Base-by-base conservation (phyloP, 2,113 vertebrate species). In the Tor tambroides region DNA sequence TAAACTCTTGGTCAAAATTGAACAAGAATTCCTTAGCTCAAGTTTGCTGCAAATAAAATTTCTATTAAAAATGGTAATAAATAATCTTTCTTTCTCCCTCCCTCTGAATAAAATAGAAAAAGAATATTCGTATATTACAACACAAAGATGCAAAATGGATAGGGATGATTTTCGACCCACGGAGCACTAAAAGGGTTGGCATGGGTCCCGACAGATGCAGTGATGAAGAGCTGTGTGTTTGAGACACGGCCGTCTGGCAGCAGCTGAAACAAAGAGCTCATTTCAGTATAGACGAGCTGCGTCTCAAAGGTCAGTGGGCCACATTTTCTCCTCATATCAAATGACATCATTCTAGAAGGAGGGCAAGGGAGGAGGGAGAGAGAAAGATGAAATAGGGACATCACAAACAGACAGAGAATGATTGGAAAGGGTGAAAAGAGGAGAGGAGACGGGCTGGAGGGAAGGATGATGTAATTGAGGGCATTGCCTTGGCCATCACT, bases 231-330 rank as follows among this genome's bases (percentile, higher is more conserved):
- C 56, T 41, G 17, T 75, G 80, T 86, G 85, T 88, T 85, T 75
- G 63, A 85, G 61, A 88, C 30, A 54, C 3, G 7, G 9, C 26
- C 67, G 87, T 85, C 89, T 89, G 85, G 91, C 84, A 91, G 88
- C 81, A 63, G 88, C 90, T 59, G 76, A 92, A 91, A 95, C 94
- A 95, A 94, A 94, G 93, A 82, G 88, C 88, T 87, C 17, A 87
- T 87, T 94, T 95, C 91, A 94, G 90, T 38, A 23, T 72, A 75
- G 71, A 85, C 84, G 89, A 79, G 90, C 89, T 92, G 92, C 92
- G 92, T 91, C 89, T 89, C 91, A 72, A 86, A 91, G 94, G 94
- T 94, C 95, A 95, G 91, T 91, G 91, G 93, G 93, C 91, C 92
- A 88, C 92, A 94, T 95, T 95, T 94, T 87, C 92, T 91, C 91